These are phyloP conservation scores for Lochmaea capreae DNA, from an alignment of 2,888 invertebrate genomes.

Conservation along the genomic window DNA sequence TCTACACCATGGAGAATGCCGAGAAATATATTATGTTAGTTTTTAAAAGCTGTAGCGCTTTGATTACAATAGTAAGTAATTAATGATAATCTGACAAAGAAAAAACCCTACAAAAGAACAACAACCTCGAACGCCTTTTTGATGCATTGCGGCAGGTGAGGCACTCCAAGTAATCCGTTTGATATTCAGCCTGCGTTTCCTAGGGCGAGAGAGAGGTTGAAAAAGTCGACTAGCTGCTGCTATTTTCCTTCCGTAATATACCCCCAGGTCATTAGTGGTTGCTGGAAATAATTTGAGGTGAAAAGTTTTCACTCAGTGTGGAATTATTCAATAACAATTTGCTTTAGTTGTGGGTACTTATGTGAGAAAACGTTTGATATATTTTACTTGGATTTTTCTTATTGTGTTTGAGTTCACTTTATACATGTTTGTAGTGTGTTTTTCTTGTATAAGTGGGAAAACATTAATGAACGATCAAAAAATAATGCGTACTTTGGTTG, in stretches of 20 bases:
- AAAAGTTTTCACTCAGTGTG: slow-evolving; percentile 28
- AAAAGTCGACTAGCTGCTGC: slow-evolving; percentile 28
- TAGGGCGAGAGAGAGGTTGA: slow-evolving; percentile 29
- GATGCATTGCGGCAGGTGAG: slow-evolving; percentile 37
- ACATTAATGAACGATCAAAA: background rate
- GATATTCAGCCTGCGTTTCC: slow-evolving; percentile 35
- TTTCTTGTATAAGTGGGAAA: background rate
- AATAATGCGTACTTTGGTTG: no score
- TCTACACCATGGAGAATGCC: background rate
- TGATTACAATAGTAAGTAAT: slow-evolving; percentile 30
- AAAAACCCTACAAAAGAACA: slow-evolving; percentile 24
- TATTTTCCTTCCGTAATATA: slow-evolving; percentile 34
- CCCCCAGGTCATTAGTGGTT: slow-evolving; percentile 36
- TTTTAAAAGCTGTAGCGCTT: slow-evolving; percentile 14
- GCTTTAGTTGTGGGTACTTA: background rate
- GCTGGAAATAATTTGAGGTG: slow-evolving; percentile 29
- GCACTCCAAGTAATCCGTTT: slow-evolving; percentile 33
- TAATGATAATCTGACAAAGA: slow-evolving; percentile 26
- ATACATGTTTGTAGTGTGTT: background rate
- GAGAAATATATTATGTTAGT: background rate
- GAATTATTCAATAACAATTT: slow-evolving; percentile 33
- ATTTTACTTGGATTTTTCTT: background rate
- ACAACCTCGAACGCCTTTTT: slow-evolving; percentile 28
- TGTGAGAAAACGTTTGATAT: background rate
- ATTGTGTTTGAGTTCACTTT: background rate